Conservation (phyloP, 2,797 vertebrate genomes). For the Pangasius sanitwongsei region DNA sequence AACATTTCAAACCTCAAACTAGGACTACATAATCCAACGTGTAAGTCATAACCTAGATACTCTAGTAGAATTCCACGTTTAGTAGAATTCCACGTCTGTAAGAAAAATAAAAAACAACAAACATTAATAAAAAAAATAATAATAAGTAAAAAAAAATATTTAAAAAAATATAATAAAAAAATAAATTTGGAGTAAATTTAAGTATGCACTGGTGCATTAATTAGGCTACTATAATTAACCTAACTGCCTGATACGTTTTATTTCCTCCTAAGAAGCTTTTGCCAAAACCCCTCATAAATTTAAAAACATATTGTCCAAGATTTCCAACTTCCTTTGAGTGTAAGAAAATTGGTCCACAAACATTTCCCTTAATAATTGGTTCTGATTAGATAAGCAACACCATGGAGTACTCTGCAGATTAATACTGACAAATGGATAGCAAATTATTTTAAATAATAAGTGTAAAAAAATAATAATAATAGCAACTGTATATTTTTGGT, state of each 20-base stretch:
- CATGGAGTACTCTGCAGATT: not conserved
- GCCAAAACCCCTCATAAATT: not conserved
- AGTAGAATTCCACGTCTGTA: too few relatives aligned
- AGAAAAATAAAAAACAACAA: not conserved
- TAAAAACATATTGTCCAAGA: not conserved
- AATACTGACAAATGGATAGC: not conserved
- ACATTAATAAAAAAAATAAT: not conserved
- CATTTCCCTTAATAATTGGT: not conserved
- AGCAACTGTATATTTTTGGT: too few relatives aligned
- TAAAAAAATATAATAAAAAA: not conserved
- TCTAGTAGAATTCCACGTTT: not conserved
- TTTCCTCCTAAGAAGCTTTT: not conserved
- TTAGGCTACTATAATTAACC: too few relatives aligned
- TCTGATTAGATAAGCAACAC: not conserved
- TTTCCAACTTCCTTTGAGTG: not conserved
- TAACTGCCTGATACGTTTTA: not conserved
- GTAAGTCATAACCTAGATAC: not conserved
- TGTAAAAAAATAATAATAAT: too few relatives aligned
- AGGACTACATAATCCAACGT: not conserved
- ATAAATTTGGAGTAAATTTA: not conserved
- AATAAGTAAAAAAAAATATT: too few relatives aligned
- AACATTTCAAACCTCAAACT: not conserved
- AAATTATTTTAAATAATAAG: not conserved
- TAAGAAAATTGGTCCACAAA: not conserved
- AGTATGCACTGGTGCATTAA: not conserved